Evolutionary conservation across 2,888 invertebrate genomes (phyloP).

Genomic region (Halocaridina rubra): DNA sequence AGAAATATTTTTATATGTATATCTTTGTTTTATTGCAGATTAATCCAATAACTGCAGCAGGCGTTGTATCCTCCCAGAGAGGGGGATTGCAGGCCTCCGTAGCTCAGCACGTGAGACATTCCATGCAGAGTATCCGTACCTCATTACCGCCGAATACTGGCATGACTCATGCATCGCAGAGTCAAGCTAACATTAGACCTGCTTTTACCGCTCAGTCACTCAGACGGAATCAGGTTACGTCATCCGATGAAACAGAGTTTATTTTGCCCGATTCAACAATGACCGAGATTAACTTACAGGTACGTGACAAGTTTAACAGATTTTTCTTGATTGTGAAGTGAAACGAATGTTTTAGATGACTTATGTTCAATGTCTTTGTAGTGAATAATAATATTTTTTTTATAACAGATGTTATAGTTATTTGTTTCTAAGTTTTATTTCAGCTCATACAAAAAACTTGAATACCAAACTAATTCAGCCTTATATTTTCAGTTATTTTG

Average conservation of each 20-base stretch:
- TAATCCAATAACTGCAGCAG: slow-evolving; percentile 17
- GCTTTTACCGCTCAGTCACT: slow-evolving; percentile 23
- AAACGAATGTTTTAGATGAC: not conserved
- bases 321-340: too few relatives aligned
- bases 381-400: too few relatives aligned
- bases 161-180: not conserved
- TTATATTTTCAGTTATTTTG: too few relatives aligned
- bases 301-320: too few relatives aligned
- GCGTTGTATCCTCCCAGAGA: slow-evolving; percentile 34
- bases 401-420: too few relatives aligned
- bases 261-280: slow-evolving; percentile 64
- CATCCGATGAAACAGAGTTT: slow-evolving; percentile 49
- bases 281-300: slow-evolving; percentile 64
- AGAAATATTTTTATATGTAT: too few relatives aligned
- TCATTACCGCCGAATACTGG: slow-evolving; percentile 16
- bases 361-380: too few relatives aligned
- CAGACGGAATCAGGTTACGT: slow-evolving; percentile 26
- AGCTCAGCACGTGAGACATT: slow-evolving; percentile 15
- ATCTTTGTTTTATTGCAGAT: too few relatives aligned
- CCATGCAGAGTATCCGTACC: slow-evolving; percentile 36
- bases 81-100: slow-evolving; percentile 16
- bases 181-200: not conserved
- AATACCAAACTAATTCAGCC: too few relatives aligned
- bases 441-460: too few relatives aligned
- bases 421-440: too few relatives aligned